A percentile compares a stretch with the other conserved stretches of the same genome.
These are phyloP conservation scores for Sterrhoptilus dennistouni DNA, from an alignment of 2,113 vertebrate species.

Conservation along the genomic window DNA sequence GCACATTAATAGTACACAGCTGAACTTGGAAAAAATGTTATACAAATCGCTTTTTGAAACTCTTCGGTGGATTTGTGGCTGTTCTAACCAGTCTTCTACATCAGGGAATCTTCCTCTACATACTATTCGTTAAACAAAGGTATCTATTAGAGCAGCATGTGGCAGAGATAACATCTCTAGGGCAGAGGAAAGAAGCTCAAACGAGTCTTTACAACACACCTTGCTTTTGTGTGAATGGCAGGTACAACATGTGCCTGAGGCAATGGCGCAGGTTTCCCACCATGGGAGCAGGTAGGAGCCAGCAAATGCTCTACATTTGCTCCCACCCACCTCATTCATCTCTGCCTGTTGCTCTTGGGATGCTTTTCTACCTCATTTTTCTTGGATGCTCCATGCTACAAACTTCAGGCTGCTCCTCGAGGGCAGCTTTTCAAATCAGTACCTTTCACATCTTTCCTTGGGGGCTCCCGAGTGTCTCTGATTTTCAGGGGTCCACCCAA, in stretches of 20 bases:
- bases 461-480: neutral
- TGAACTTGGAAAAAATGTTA: neutral
- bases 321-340: neutral
- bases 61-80: neutral
- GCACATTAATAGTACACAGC: neutral
- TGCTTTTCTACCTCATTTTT: neutral
- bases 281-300: neutral
- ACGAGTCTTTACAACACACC: neutral
- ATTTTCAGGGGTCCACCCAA: neutral
- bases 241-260: neutral
- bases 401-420: neutral
- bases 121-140: neutral
- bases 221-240: neutral
- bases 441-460: neutral
- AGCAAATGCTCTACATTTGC: neutral
- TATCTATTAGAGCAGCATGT: neutral
- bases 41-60: neutral
- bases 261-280: neutral
- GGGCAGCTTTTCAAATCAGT: neutral
- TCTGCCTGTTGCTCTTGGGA: neutral
- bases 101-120: neutral
- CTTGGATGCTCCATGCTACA: neutral
- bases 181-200: neutral
- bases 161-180: slow-evolving; percentile 3
- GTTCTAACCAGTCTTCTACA: slow-evolving; percentile 8